phyloP scores from a whole-genome alignment of 2,113 vertebrate species.

The Catharus minimus region DNA sequence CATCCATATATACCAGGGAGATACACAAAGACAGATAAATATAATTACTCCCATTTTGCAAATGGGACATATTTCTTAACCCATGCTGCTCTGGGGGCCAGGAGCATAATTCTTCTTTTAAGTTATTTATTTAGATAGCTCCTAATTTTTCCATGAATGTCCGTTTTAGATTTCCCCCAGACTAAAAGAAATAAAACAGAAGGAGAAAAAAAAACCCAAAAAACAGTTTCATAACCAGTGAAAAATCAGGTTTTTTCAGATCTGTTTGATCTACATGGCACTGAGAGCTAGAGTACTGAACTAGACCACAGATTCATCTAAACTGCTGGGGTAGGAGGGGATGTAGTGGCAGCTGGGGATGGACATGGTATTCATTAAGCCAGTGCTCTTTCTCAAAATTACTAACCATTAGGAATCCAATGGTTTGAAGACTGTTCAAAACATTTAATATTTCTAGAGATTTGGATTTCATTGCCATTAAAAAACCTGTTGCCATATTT shows the following conservation, averaged over 20 bases:
- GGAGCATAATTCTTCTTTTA: neutral
- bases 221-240: neutral
- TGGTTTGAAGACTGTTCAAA: neutral
- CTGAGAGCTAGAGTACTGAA: neutral
- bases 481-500: neutral
- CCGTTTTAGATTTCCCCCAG: neutral
- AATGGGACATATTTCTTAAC: neutral
- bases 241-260: neutral
- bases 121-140: neutral
- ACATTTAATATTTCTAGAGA: neutral
- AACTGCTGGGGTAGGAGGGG: rapidly evolving
- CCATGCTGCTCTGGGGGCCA: neutral
- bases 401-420: neutral
- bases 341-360: neutral
- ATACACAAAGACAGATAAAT: neutral
- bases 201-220: neutral
- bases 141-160: neutral
- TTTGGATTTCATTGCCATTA: neutral
- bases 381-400: neutral
- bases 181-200: neutral
- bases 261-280: neutral
- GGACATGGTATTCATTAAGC: neutral
- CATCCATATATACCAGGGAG: neutral
- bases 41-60: neutral
- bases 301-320: neutral